Evolutionary conservation across 2,888 invertebrate species (phyloP).

Genomic region (Hetaerina titia): DNA sequence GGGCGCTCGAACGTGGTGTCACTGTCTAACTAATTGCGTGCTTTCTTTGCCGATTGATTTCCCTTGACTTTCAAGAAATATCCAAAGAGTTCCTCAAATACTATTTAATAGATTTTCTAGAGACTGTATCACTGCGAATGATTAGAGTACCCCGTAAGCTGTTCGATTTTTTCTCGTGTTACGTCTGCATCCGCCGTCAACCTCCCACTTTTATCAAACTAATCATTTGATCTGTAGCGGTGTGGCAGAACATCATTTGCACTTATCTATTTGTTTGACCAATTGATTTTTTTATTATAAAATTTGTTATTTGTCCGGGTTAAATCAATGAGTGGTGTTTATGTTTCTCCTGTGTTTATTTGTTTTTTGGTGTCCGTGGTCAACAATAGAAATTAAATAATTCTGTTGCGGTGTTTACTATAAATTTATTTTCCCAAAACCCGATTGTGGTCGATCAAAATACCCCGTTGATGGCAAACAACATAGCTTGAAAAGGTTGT

Average conservation of each 20-base stretch:
- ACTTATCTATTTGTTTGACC: background rate
- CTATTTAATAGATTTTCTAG: too few relatives aligned
- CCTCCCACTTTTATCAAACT: too few relatives aligned
- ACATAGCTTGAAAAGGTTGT: background rate
- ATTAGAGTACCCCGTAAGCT: too few relatives aligned
- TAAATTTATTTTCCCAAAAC: background rate
- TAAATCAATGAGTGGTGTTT: background rate
- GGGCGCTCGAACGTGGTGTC: too few relatives aligned
- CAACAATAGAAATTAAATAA: background rate
- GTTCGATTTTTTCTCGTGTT: too few relatives aligned
- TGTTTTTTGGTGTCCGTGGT: background rate
- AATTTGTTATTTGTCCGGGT: background rate
- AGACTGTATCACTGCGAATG: too few relatives aligned
- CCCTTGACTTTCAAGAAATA: too few relatives aligned
- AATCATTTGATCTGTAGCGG: background rate
- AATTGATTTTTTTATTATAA: background rate
- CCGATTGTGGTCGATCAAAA: background rate
- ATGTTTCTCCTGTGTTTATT: background rate
- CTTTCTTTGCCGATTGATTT: too few relatives aligned
- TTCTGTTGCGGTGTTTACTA: background rate
- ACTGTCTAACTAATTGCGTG: too few relatives aligned
- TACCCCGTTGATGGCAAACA: background rate
- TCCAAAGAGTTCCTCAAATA: too few relatives aligned
- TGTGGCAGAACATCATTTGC: background rate
- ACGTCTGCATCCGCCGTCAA: too few relatives aligned